phyloP scores from a whole-genome alignment of 2,888 invertebrate genomes.

The Dynastes hyllus region DNA sequence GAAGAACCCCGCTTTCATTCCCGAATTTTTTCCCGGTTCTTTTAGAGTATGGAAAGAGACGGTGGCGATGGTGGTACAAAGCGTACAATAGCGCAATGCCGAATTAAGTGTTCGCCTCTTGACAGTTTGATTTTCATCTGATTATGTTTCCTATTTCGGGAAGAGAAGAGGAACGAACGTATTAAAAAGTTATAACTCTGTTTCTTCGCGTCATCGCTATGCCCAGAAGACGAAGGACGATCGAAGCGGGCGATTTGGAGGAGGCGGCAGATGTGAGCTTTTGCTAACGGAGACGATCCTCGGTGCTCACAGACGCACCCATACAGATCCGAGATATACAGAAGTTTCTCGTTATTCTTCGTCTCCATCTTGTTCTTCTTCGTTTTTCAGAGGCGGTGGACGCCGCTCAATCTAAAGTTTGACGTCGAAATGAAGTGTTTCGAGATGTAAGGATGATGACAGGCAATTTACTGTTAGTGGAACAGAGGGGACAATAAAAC shows the following conservation, averaged over 20 bases:
- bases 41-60: no score
- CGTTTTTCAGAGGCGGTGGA: slow-evolving; percentile 54
- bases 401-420: slow-evolving; percentile 64
- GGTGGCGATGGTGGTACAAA: background rate
- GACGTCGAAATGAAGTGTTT: slow-evolving; percentile 66
- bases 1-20: slow-evolving; percentile 1
- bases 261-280: slow-evolving; percentile 41
- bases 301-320: slow-evolving; percentile 10
- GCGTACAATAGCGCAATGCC: slow-evolving; percentile 1
- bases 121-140: slow-evolving; percentile 55
- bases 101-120: slow-evolving; percentile 49
- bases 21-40: no score
- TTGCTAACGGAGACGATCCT: slow-evolving; percentile 33
- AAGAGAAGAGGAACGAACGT: slow-evolving; percentile 51
- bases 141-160: slow-evolving; percentile 57
- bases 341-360: slow-evolving; percentile 47
- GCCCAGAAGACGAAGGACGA: slow-evolving; percentile 53
- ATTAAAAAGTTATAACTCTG: slow-evolving; percentile 62
- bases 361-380: background rate
- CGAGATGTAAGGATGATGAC: slow-evolving; percentile 65
- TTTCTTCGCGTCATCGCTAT: slow-evolving; percentile 55
- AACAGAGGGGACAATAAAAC: slow-evolving; percentile 56
- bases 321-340: background rate
- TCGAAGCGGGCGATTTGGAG: slow-evolving; percentile 55
- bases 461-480: slow-evolving; percentile 63